phyloP scores from a whole-genome alignment of 2,113 vertebrate genomes.

The Manacus vitellinus region DNA sequence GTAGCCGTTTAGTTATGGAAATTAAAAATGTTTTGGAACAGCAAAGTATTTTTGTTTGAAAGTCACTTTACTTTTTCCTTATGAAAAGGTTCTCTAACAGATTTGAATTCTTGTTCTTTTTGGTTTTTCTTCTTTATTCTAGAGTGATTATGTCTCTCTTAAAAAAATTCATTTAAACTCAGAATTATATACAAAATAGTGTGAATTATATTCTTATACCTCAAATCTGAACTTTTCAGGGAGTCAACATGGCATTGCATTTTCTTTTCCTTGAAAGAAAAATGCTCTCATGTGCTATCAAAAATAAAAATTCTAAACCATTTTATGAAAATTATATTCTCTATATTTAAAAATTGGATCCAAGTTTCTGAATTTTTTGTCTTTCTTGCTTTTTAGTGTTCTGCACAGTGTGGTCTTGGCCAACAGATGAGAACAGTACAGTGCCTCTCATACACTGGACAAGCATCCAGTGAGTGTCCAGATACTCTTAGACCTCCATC shows the following conservation, averaged over 20 bases:
- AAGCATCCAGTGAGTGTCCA: constrained; percentile 88
- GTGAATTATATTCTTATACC: neutral
- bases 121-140: neutral
- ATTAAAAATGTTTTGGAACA: neutral
- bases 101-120: neutral
- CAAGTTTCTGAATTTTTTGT: neutral
- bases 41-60: neutral
- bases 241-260: neutral
- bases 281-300: neutral
- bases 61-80: neutral
- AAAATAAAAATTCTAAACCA: neutral
- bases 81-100: neutral
- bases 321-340: neutral
- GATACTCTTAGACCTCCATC: constrained; percentile 85
- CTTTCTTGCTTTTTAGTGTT: constrained; percentile 81
- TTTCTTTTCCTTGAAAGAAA: neutral
- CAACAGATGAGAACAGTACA: constrained; percentile 95
- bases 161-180: neutral
- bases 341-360: neutral
- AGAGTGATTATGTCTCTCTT: neutral
- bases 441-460: constrained; percentile 95
- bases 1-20: neutral
- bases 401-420: constrained; percentile 94
- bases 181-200: neutral
- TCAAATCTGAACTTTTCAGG: neutral